A percentile compares a stretch with the other conserved stretches of the same genome.
These are phyloP conservation scores for Riparia riparia DNA, from an alignment of 2,113 vertebrate genomes.

Conservation along the genomic window DNA sequence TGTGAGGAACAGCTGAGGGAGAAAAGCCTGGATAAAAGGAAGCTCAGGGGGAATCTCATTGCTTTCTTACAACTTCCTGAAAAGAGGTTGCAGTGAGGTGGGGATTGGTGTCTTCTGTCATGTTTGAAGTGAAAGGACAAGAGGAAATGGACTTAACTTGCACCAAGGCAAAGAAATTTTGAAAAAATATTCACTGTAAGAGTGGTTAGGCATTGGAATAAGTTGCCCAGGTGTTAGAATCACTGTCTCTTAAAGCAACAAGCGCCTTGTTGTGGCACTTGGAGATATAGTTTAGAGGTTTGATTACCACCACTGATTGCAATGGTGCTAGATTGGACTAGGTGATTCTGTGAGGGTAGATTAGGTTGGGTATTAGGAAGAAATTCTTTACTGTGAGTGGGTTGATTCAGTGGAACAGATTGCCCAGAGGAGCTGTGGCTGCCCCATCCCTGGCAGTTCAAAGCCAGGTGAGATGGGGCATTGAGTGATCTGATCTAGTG, in stretches of 20 bases:
- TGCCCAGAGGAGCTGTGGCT: neutral
- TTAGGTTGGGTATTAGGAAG: neutral
- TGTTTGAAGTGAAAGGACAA: neutral
- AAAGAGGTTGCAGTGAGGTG: neutral
- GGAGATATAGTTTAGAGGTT: neutral
- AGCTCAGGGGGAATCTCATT: too few species aligned
- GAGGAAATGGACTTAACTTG: neutral
- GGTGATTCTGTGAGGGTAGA: neutral
- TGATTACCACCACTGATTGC: too few species aligned
- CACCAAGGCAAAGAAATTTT: neutral
- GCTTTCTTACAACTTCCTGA: neutral
- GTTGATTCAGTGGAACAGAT: rapidly evolving
- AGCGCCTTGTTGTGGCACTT: rapidly evolving
- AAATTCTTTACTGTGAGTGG: neutral
- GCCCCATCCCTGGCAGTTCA: too few species aligned
- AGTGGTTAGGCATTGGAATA: neutral
- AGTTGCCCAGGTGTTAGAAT: too few species aligned
- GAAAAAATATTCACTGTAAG: neutral
- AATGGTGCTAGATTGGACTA: neutral
- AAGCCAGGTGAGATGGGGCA: neutral
- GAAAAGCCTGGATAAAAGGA: neutral
- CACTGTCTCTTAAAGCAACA: neutral
- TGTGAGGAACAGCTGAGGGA: neutral
- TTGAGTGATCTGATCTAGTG: neutral
- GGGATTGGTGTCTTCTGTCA: neutral